Conservation (phyloP, 2,888 invertebrate genomes). For the Drosophila koepferae region DNA sequence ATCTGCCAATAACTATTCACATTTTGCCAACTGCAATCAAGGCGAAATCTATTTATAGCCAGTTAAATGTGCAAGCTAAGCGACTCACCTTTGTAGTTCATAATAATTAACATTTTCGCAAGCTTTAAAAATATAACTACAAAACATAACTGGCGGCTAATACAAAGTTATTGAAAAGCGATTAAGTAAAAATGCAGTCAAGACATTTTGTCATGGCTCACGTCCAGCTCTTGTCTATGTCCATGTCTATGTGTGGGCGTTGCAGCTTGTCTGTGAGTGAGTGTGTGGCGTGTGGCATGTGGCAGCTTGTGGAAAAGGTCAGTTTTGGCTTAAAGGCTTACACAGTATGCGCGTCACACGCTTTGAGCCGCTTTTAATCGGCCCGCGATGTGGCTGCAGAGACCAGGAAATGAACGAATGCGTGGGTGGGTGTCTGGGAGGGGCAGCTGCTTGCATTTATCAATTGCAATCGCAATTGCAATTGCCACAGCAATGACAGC, state of each 20-base stretch:
- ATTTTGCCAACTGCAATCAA: not conserved
- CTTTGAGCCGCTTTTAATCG: conserved; percentile 62
- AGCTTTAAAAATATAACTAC: conserved; percentile 32
- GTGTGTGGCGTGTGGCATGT: conserved; percentile 18
- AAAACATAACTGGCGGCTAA: conserved; percentile 45
- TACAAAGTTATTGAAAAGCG: conserved; percentile 63
- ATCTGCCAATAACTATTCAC: too few species aligned
- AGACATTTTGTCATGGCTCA: conserved; percentile 41
- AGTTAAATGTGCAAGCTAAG: not conserved
- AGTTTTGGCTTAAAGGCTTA: conserved; percentile 70
- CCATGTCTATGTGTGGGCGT: conserved; percentile 25
- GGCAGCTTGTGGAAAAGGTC: conserved; percentile 62
- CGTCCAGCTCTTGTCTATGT: conserved; percentile 10
- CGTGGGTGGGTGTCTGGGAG: not conserved
- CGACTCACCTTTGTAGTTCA: conserved; percentile 1
- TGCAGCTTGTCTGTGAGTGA: conserved; percentile 12
- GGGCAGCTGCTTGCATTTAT: conserved; percentile 21
- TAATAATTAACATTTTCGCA: conserved; percentile 11
- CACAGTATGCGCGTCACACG: conserved; percentile 42
- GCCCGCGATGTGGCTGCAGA: conserved; percentile 32
- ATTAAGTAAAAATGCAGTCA: conserved; percentile 57
- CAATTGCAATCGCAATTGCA: conserved; percentile 34
- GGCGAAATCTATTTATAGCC: not conserved
- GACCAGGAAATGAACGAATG: conserved; percentile 16
- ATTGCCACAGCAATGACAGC: not conserved